Percentiles rank a stretch among this genome's conserved stretches.
phyloP scores from a whole-genome alignment of 2,888 invertebrate species.

The Agrotis clavis region DNA sequence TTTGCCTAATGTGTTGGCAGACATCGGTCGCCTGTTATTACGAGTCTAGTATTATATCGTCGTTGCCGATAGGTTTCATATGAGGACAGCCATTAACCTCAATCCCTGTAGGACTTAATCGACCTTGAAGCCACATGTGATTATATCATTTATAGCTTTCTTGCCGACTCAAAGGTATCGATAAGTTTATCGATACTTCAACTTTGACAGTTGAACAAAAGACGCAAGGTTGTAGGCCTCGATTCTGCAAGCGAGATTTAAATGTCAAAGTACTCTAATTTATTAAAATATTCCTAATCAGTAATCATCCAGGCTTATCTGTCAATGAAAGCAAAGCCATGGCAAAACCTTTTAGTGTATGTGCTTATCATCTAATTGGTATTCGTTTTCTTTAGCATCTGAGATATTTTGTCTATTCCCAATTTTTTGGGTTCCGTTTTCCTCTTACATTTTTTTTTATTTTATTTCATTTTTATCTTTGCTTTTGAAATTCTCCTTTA shows the following conservation, averaged over 20 bases:
- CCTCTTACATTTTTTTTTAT: too few relatives aligned
- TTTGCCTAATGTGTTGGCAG: too few relatives aligned
- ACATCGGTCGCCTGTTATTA: too few relatives aligned
- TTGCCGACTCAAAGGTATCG: conserved; percentile 54
- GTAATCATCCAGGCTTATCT: conserved; percentile 28
- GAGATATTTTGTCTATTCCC: too few relatives aligned
- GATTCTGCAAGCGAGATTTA: conserved; percentile 54
- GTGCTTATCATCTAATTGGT: conserved; percentile 5
- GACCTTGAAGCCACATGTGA: conserved; percentile 80
- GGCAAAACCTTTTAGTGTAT: conserved; percentile 29
- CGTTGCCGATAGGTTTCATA: conserved; percentile 76
- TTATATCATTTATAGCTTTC: conserved; percentile 77
- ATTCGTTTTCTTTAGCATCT: not conserved
- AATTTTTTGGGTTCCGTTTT: too few relatives aligned
- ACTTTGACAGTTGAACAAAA: conserved; percentile 68
- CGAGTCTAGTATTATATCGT: too few relatives aligned
- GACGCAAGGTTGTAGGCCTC: conserved; percentile 60
- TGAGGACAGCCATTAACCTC: conserved; percentile 82
- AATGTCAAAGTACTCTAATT: conserved; percentile 62
- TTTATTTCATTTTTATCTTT: too few relatives aligned
- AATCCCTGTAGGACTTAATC: conserved; percentile 82
- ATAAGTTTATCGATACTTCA: conserved; percentile 63
- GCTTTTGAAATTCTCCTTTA: too few relatives aligned
- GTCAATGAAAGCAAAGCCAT: conserved; percentile 21
- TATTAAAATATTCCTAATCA: conserved; percentile 27